A percentile compares a stretch with the other conserved stretches of the same genome.
Conservation (phyloP, 1,140 invertebrate species). For the Lordiphosa clarofinis region DNA sequence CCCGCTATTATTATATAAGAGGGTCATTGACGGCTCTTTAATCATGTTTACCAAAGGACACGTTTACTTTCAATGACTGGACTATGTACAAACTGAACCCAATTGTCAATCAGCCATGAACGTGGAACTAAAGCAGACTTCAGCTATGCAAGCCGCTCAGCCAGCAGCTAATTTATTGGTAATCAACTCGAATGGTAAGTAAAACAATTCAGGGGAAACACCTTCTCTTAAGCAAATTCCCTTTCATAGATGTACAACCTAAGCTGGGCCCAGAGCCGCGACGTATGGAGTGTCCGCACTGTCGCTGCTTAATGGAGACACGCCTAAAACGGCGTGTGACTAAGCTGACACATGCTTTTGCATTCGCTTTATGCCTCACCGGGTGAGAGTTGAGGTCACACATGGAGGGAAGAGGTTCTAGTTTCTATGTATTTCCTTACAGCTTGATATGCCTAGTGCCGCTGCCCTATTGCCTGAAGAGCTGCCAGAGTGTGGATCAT, state of each 20-base stretch:
- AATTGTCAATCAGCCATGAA: not conserved
- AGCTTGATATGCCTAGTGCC: slow-evolving; percentile 73
- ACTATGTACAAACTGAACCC: too few species aligned
- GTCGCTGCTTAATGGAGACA: slow-evolving; percentile 23
- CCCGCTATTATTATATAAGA: not conserved
- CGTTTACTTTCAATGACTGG: too few species aligned
- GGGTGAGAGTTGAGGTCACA: slow-evolving; percentile 21
- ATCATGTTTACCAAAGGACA: not conserved
- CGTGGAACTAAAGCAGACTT: not conserved
- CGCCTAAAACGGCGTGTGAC: slow-evolving; percentile 24
- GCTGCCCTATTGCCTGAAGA: slow-evolving; percentile 84
- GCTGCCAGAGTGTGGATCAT: slow-evolving; percentile 83
- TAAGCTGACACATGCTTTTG: slow-evolving; percentile 34
- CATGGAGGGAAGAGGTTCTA: not conserved
- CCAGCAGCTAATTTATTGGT: slow-evolving; percentile 10
- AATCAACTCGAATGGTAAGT: slow-evolving; percentile 22
- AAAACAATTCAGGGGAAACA: not conserved
- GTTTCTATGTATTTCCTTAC: not conserved
- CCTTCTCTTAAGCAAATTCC: not conserved
- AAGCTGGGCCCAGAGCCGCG: slow-evolving; percentile 26
- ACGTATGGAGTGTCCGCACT: slow-evolving; percentile 24
- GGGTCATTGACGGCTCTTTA: not conserved
- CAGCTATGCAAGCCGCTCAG: not conserved
- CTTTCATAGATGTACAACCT: not conserved
- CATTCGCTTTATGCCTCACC: slow-evolving; percentile 27